Evolutionary conservation across 2,888 invertebrate species (phyloP).

Genomic region (Drosophila heteroneura): DNA sequence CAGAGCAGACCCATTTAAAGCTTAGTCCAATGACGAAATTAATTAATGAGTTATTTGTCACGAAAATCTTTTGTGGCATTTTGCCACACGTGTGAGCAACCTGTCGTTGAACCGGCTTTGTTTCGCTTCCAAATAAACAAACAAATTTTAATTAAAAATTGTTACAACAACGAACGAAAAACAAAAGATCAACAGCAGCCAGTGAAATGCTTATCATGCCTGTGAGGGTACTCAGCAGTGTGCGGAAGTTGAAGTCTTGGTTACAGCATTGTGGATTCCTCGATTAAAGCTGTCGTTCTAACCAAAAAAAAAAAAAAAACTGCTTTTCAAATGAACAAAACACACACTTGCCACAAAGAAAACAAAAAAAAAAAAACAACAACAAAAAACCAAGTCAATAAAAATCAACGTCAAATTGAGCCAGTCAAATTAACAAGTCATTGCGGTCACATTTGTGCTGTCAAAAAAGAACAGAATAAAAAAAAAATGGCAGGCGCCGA

Average conservation of each 20-base stretch:
- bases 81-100: constrained; percentile 44
- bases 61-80: constrained; percentile 38
- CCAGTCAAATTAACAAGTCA: constrained; percentile 63
- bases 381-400: constrained; percentile 29
- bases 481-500: constrained; percentile 16
- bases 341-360: constrained; percentile 3
- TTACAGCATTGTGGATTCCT: not conserved
- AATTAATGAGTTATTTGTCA: constrained; percentile 51
- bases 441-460: constrained; percentile 53
- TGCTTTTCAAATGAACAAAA: constrained; percentile 18
- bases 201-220: constrained; percentile 30
- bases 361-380: not conserved
- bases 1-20: constrained; percentile 1
- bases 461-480: constrained; percentile 24
- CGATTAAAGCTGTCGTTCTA: constrained; percentile 6
- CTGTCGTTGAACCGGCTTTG: constrained; percentile 34
- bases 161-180: constrained; percentile 21
- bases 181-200: constrained; percentile 18
- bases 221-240: not conserved
- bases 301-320: not conserved
- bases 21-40: constrained; percentile 37
- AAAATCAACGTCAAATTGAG: constrained; percentile 53
- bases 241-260: not conserved
- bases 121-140: constrained; percentile 29
- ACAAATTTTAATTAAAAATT: constrained; percentile 50